These are phyloP conservation scores for Crioceris asparagi DNA, from an alignment of 2,888 invertebrate species.

Conservation along the genomic window DNA sequence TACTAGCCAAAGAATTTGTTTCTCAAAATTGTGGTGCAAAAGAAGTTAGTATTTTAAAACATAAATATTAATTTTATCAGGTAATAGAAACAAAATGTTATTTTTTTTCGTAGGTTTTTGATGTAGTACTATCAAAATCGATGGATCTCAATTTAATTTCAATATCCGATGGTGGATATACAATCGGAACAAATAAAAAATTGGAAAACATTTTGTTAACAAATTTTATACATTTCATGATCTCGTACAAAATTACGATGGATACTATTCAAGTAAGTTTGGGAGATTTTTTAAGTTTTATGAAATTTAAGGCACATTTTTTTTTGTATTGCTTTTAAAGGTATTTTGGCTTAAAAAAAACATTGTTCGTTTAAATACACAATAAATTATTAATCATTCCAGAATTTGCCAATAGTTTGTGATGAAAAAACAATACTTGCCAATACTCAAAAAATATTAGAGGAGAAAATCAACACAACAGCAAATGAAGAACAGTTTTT, in stretches of 20 bases:
- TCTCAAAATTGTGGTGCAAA: too few species aligned
- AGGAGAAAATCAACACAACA: constrained; percentile 40
- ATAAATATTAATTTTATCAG: too few species aligned
- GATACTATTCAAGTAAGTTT: too few species aligned
- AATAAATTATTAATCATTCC: constrained; percentile 22
- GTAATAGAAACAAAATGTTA: too few species aligned
- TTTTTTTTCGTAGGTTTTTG: constrained; percentile 40
- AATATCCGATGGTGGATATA: constrained; percentile 27
- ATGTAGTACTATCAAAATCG: constrained; percentile 35
- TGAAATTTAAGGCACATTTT: too few species aligned
- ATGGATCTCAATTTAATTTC: constrained; percentile 29
- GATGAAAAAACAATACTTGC: constrained; percentile 45
- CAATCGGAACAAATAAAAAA: constrained; percentile 38
- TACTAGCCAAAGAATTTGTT: too few species aligned
- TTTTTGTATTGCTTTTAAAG: too few species aligned
- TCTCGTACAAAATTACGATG: constrained; percentile 47
- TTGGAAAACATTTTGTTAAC: constrained; percentile 47
- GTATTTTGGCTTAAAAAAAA: too few species aligned
- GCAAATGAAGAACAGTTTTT: constrained; percentile 34
- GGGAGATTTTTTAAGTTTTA: too few species aligned
- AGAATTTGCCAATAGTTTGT: constrained; percentile 25
- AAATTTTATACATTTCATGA: constrained; percentile 51
- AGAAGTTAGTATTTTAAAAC: too few species aligned
- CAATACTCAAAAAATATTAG: constrained; percentile 49
- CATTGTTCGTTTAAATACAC: too few species aligned